Evolutionary conservation across 2,888 invertebrate genomes (phyloP), one percentile per base, ranked within the genome.

Genomic region (Yponomeuta sedellus): DNA sequence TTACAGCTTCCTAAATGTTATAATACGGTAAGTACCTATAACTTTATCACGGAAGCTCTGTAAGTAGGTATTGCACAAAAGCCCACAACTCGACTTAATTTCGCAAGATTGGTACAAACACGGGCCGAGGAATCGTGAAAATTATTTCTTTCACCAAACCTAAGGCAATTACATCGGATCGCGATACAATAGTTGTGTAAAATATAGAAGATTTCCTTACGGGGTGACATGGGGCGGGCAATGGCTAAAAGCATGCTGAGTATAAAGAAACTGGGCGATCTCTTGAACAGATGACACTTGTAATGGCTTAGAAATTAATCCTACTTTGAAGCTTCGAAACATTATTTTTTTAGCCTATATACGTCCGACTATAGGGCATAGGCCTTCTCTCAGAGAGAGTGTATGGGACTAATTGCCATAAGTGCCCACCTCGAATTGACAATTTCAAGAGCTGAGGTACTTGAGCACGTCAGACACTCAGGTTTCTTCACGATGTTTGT

Each of bases 121-220:
- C 44, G 1, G 16, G 44, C 16, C 44, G 16, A 52, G 34, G 44
- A 52, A 52, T 52, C 44, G 44, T 52, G 44, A 52, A 52, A 52
- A 52, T 52, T 52, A 52, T 52, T 52, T 52, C 44, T 52, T 16
- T 52, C 44, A 52, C 44, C 44, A 52, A 52, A 52, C 44, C 44
- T 52, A 52, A 52, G 44, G 44, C 44, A 52, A 52, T 52, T 52
- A 52, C 16, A 52, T 52, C 44, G 44, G 34, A 61, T 28, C 61
- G 22, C 20, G 61, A 61, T 61, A 61, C 61, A 61, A 59, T 59
- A 52, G 16, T 58, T 58, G 19, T 28, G 61, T 61, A 34, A 61
- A 68, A 67, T 68, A 68, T 70, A 69, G 69, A 66, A 69, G 69
- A 68, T 68, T 68, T 64, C 70, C 70, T 69, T 70, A 69, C 64